Base-by-base conservation (phyloP, 2,113 vertebrate species). In the Naja naja region DNA sequence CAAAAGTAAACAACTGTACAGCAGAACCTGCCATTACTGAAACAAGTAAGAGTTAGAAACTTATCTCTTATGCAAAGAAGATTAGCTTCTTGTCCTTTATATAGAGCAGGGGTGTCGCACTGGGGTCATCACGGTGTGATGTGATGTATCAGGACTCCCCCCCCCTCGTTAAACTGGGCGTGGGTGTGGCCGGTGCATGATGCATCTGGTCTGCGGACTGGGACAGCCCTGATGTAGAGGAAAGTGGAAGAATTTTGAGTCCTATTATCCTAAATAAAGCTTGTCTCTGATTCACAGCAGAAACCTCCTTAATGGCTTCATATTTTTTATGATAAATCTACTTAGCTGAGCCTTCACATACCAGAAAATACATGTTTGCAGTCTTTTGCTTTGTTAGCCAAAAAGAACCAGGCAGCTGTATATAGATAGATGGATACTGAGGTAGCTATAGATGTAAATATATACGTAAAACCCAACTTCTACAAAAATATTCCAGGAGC, bases 391-490 rank as follows among this genome's bases (percentile, higher is more conserved):
- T 43, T 81, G 34, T 81, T 43, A 81, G 34, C 74, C 74, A 81
- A 81, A 81, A 81, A 81, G 18, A 81, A 81, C 34, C 74, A 81
- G 34, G 69, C 34, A 81, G 18, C 34, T 81, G 20, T 39, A 39
- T 58, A 3, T 74, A 20, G 34, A 81, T 81, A 81, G 74, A 43
- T 22, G 34, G 18, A 43, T 81, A 22, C 18, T 22, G 34, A 81
- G 43, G 34, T 81, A 81, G 34, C 7, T 43, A 81, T 81, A 81
- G 6, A 81, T 39, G 74, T 81, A 81, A 86, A 52, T 52, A 56
- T 93, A 14, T 20, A 52, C 60, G 43, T 86, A 90, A 95, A 95
- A 91, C 95, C 93, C 89, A 94, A 85, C 52, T 94, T 56, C 20
- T 8, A 20, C n/a, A 74, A 69, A 93, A 58, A 74, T 89, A 89